Conservation (phyloP, 92 coral and sea anemone species). For the Pocillopora meandrina region DNA sequence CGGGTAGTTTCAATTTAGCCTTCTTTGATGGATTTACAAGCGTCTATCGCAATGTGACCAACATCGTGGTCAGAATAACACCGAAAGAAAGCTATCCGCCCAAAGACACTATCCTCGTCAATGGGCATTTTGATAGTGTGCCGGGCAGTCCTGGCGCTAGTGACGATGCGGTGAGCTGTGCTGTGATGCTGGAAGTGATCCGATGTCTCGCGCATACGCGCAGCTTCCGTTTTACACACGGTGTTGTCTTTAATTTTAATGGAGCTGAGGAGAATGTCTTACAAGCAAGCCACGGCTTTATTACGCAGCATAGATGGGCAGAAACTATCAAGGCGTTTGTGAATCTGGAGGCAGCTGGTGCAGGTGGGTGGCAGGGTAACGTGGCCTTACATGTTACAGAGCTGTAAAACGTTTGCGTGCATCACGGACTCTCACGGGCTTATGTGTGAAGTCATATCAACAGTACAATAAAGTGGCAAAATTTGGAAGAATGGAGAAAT, state of each 20-base stretch:
- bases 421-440: background rate
- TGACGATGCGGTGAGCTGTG: conserved; percentile 97
- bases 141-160: conserved; percentile 90
- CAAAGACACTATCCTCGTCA: conserved; percentile 71
- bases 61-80: conserved; percentile 85
- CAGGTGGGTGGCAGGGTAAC: conserved; percentile 60
- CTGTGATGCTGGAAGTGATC: conserved; percentile 91
- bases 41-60: conserved; percentile 80
- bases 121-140: conserved; percentile 94
- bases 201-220: conserved; percentile 76
- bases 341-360: conserved; percentile 97
- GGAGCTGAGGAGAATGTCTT: conserved; percentile 97
- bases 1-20: conserved; percentile 73
- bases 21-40: conserved; percentile 81
- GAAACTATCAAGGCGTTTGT: conserved; percentile 78
- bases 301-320: conserved; percentile 95
- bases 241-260: conserved; percentile 87
- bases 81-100: conserved; percentile 70
- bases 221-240: conserved; percentile 56
- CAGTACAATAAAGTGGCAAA: no score
- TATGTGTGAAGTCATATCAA: no score
- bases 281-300: conserved; percentile 98
- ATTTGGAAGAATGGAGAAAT: no score
- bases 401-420: background rate
- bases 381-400: background rate